Evolutionary conservation across 2,888 invertebrate species (phyloP).

Genomic region (Drosophila mettleri): DNA sequence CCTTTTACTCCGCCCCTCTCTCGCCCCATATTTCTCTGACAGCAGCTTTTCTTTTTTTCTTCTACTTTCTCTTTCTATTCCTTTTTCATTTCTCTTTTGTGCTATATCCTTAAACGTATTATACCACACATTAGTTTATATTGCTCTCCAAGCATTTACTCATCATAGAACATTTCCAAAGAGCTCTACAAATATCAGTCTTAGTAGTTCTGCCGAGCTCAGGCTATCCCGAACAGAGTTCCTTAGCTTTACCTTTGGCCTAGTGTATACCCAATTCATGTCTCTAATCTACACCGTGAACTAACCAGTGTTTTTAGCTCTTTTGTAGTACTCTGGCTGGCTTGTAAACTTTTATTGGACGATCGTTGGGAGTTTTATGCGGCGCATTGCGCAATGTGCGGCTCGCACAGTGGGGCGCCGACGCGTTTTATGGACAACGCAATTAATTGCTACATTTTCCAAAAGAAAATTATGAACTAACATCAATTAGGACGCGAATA

Average conservation of each 20-base stretch:
- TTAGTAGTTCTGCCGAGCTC: too few species aligned
- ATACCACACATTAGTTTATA: not conserved
- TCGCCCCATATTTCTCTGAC: not conserved
- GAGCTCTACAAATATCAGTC: not conserved
- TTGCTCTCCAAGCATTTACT: not conserved
- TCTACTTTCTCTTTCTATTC: too few species aligned
- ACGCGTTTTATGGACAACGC: conserved; percentile 77
- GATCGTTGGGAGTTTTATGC: conserved; percentile 60
- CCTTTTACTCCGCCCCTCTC: not conserved
- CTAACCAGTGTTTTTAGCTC: conserved; percentile 21
- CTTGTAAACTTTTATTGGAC: conserved; percentile 78
- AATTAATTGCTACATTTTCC: conserved; percentile 80
- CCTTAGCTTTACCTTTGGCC: too few species aligned
- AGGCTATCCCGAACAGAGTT: not conserved
- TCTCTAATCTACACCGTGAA: conserved; percentile 11
- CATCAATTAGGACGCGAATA: conserved; percentile 74
- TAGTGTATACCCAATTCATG: conserved; percentile 37
- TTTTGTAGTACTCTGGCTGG: conserved; percentile 48
- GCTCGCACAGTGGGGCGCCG: conserved; percentile 75
- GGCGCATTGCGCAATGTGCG: conserved; percentile 77
- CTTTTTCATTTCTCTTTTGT: not conserved
- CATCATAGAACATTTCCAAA: not conserved
- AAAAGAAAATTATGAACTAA: conserved; percentile 80
- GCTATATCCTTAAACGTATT: not conserved
- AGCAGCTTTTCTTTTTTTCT: not conserved